Percentiles rank a stretch among this genome's conserved stretches.
These are phyloP conservation scores for Nanorana parkeri DNA, from an alignment of 2,113 vertebrate species.

Conservation along the genomic window DNA sequence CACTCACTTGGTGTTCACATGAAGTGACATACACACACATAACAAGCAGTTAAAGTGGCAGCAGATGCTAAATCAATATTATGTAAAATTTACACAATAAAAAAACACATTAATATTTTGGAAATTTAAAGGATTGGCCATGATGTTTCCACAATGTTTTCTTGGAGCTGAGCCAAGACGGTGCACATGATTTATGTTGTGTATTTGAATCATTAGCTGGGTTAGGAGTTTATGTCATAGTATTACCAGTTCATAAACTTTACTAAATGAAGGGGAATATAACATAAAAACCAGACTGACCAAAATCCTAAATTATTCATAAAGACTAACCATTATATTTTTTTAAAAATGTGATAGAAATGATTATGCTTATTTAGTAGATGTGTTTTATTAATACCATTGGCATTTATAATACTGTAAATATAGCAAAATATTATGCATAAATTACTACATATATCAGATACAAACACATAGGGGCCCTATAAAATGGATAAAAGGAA, in stretches of 20 bases:
- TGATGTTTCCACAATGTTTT: constrained; percentile 3
- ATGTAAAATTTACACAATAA: constrained; percentile 29
- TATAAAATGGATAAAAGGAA: too few relatives aligned
- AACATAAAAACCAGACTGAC: not conserved
- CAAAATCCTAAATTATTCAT: constrained; percentile 9
- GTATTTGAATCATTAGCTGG: not conserved
- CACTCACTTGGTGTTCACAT: constrained; percentile 39
- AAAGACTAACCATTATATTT: not conserved
- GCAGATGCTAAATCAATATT: constrained; percentile 36
- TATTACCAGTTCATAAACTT: constrained; percentile 46
- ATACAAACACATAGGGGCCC: too few relatives aligned
- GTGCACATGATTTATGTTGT: constrained; percentile 1
- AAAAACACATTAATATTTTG: constrained; percentile 41
- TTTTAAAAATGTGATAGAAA: constrained; percentile 14
- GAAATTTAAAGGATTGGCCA: constrained; percentile 10
- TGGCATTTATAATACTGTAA: too few relatives aligned
- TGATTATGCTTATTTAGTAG: not conserved
- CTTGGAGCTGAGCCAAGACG: not conserved
- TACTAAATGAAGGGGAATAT: constrained; percentile 21
- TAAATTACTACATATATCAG: too few relatives aligned
- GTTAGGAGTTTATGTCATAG: constrained; percentile 26
- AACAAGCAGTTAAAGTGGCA: constrained; percentile 39
- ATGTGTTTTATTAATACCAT: not conserved
- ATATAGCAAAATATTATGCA: too few relatives aligned
- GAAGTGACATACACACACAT: constrained; percentile 43